Evolutionary conservation across 2,113 vertebrate genomes (phyloP).

Genomic region (Cephalopterus ornatus): DNA sequence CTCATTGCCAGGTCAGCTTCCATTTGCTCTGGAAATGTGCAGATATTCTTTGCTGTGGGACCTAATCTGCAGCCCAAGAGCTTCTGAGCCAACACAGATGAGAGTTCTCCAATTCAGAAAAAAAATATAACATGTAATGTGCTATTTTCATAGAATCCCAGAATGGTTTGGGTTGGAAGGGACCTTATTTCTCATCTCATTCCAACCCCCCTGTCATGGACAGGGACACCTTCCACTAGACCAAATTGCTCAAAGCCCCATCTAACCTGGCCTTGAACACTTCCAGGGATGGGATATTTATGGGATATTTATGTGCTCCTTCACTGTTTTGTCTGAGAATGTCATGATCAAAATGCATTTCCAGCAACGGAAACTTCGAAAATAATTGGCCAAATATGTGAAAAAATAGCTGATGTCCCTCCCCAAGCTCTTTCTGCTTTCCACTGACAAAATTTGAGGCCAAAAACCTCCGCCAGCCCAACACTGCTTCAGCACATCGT

Average conservation of each 20-base stretch:
- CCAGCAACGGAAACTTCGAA: background rate
- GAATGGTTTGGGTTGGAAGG: background rate
- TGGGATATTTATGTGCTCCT: background rate
- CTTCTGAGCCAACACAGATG: background rate
- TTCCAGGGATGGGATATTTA: background rate
- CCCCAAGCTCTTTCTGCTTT: background rate
- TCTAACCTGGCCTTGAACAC: background rate
- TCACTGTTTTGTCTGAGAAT: background rate
- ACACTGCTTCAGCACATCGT: accelerated
- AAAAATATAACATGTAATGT: background rate
- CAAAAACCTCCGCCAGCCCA: background rate
- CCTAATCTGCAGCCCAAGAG: background rate
- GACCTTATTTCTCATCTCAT: background rate
- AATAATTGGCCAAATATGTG: background rate
- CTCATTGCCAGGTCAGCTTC: background rate
- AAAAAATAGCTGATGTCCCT: background rate
- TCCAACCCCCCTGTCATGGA: background rate
- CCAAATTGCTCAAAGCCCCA: background rate
- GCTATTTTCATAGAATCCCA: background rate
- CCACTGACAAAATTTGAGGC: background rate
- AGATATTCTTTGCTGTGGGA: background rate
- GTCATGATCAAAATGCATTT: background rate
- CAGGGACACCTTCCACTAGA: background rate
- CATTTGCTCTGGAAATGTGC: background rate
- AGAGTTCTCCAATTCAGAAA: background rate